A percentile compares a stretch with the other conserved stretches of the same genome.
Conservation (phyloP, 2,113 vertebrate species). For the Jacana jacana region DNA sequence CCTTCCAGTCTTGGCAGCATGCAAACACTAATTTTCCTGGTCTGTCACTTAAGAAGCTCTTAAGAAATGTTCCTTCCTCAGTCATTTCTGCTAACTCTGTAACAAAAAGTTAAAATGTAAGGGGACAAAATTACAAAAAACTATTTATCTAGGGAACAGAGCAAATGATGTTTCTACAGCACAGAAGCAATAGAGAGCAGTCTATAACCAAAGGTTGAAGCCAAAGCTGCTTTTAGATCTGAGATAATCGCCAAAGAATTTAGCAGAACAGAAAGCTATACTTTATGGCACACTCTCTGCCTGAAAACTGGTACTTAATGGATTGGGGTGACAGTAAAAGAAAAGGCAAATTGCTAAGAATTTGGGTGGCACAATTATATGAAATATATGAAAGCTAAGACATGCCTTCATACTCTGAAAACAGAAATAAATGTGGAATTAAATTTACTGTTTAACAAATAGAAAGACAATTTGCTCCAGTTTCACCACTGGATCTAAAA, state of each 20-base stretch:
- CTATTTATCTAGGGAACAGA: background rate
- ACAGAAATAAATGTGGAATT: background rate
- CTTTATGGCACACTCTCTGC: background rate
- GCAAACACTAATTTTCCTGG: background rate
- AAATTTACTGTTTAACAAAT: background rate
- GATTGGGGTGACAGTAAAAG: background rate
- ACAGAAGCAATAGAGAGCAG: background rate
- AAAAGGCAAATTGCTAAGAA: background rate
- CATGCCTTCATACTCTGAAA: background rate
- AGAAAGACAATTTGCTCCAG: background rate
- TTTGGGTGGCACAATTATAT: background rate
- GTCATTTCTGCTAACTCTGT: background rate
- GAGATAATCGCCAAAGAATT: constrained; percentile 8
- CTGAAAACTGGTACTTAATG: constrained; percentile 9
- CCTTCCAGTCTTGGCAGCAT: background rate
- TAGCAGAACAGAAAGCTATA: constrained; percentile 12
- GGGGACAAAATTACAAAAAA: background rate
- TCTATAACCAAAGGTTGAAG: background rate
- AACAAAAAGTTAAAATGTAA: background rate
- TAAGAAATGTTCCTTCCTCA: background rate
- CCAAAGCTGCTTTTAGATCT: background rate
- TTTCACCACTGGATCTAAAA: background rate
- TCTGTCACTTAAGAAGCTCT: background rate
- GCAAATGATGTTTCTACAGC: background rate
- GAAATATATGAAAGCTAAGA: background rate